Base-by-base conservation (phyloP, 2,888 invertebrate species). In the Cecidostiba fungosa region DNA sequence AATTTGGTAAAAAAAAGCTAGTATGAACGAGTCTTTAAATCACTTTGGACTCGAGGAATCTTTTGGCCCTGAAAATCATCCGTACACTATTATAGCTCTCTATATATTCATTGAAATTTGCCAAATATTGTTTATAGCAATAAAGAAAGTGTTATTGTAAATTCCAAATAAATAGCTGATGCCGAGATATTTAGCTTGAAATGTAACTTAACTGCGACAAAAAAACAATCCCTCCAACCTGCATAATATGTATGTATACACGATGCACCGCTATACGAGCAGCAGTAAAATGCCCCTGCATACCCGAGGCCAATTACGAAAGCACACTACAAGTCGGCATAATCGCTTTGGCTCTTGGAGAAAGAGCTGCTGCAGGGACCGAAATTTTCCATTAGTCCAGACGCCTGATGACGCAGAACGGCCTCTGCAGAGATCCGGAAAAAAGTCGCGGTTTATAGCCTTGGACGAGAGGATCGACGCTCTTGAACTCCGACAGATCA, bases 401-500 rank as follows among this genome's bases (percentile, higher is more conserved):
- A 5, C 39, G 50, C 10, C 14, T 50, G 47, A 26, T 12, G 12
- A 6, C 32, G 19, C 10, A 70, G 19, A 70, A 36, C 5, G 32
- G 32, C 19, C 70, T 70, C 32, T 36, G 19, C 19, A 6, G n/a
- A 16, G 39, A 36, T 32, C 36, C 50, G 50, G 50, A 50, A 50
- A 50, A 43, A 43, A 26, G 19, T 74, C 8, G 36, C 19, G 26
- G 12, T 1, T 10, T 43, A 43, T 12, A 43, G 54, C 80, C 73
- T 81, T 81, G 66, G 29, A 62, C 59, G 47, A 74, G 19, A 10
- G 23, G n/a, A 39, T 47, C n/a, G 50, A 43, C 19, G 36, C 72
- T 83, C 77, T 77, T 77, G 82, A 72, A 70, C 77, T 83, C 59
- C 19, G 70, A 39, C 14, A 23, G 19, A 4, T 6, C 6, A 23